phyloP scores from a whole-genome alignment of 2,888 invertebrate species.

The Drosophila putrida region DNA sequence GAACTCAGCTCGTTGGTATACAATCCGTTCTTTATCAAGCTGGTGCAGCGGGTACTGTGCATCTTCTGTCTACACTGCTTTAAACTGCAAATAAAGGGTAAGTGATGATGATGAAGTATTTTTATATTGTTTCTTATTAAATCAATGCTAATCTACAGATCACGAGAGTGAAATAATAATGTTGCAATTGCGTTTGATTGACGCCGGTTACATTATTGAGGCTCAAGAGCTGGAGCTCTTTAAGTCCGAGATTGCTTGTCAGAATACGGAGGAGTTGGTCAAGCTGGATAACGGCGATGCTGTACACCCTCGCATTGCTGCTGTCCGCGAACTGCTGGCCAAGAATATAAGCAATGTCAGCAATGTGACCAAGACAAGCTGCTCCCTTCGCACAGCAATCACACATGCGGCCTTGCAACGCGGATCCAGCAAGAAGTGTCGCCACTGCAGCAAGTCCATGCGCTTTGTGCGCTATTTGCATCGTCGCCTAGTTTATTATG shows the following conservation, averaged over 20 bases:
- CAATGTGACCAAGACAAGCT: constrained; percentile 81
- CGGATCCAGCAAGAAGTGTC: constrained; percentile 73
- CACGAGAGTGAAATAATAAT: constrained; percentile 82
- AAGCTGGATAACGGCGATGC: constrained; percentile 81
- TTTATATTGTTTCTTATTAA: background rate
- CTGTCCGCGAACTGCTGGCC: constrained; percentile 85
- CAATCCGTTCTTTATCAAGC: constrained; percentile 95
- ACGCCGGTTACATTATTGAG: constrained; percentile 90
- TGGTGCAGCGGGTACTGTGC: constrained; percentile 89
- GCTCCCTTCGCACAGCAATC: constrained; percentile 80
- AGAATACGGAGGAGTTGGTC: constrained; percentile 69
- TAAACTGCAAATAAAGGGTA: constrained; percentile 89
- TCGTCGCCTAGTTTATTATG: constrained; percentile 80
- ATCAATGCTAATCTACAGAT: constrained; percentile 63
- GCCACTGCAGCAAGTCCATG: constrained; percentile 78
- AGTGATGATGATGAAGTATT: constrained; percentile 9
- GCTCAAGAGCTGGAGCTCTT: constrained; percentile 89
- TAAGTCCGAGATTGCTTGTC: constrained; percentile 82
- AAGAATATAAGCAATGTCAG: constrained; percentile 50
- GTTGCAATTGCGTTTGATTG: constrained; percentile 90
- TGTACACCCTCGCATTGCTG: constrained; percentile 86
- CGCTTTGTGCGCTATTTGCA: constrained; percentile 79
- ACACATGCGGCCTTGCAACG: constrained; percentile 79
- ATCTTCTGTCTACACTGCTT: constrained; percentile 90
- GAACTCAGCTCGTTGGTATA: constrained; percentile 94